phyloP scores from a whole-genome alignment of 2,113 vertebrate genomes.

The Megaleporinus macrocephalus region DNA sequence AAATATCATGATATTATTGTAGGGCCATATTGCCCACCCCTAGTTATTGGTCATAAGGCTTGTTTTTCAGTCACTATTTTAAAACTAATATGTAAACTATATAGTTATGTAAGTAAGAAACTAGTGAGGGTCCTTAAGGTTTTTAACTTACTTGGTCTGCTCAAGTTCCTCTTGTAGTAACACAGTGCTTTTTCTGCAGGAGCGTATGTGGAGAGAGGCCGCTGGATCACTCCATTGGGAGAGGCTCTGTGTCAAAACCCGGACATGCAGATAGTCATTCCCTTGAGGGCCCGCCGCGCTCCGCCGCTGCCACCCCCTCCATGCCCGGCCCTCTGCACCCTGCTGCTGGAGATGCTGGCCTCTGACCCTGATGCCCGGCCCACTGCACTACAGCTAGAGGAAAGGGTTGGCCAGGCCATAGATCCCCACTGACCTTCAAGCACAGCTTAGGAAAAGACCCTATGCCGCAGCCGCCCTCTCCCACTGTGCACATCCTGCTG shows the following conservation, averaged over 20 bases:
- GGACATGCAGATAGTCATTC: constrained; percentile 92
- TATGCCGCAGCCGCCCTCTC: background rate
- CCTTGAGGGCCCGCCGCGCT: constrained; percentile 89
- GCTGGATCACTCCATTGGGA: constrained; percentile 91
- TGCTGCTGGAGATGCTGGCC: constrained; percentile 94
- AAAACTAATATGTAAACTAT: background rate
- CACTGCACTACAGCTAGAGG: constrained; percentile 88
- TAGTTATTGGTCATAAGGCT: background rate
- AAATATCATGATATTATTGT: too few species aligned
- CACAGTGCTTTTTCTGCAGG: constrained; percentile 56
- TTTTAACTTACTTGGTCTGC: too few species aligned
- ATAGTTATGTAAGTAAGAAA: constrained; percentile 4
- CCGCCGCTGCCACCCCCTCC: constrained; percentile 78
- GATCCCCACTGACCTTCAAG: constrained; percentile 48
- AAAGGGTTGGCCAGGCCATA: constrained; percentile 84
- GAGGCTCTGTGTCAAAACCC: constrained; percentile 95
- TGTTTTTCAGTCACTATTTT: background rate
- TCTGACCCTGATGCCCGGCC: constrained; percentile 90
- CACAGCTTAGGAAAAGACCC: background rate
- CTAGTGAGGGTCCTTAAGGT: background rate
- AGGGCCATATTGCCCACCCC: too few species aligned
- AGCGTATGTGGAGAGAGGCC: constrained; percentile 87
- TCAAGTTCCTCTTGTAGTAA: too few species aligned
- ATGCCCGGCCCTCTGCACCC: constrained; percentile 83
- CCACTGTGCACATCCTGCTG: background rate